These are phyloP conservation scores for Lasiurus cinereus DNA, from an alignment of 2,113 vertebrate species.

Conservation along the genomic window DNA sequence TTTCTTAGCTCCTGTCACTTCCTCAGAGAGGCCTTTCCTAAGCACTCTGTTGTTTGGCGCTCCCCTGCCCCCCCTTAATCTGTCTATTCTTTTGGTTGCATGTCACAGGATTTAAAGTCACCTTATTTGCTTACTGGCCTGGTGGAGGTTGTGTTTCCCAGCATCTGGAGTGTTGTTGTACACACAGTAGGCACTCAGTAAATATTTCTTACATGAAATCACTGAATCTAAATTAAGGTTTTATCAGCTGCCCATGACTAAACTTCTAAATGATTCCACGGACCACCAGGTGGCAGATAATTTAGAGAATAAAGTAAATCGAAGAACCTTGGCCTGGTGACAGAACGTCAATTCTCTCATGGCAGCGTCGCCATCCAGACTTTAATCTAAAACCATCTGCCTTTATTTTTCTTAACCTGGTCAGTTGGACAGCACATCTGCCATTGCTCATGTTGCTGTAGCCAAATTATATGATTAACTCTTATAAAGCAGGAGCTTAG, in stretches of 20 bases:
- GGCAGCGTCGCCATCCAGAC: conserved; percentile 61
- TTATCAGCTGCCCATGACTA: conserved; percentile 45
- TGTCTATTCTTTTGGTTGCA: background rate
- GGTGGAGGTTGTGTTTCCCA: background rate
- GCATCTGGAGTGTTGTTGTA: background rate
- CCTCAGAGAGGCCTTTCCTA: background rate
- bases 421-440: conserved; percentile 78
- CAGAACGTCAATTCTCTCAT: conserved; percentile 71
- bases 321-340: conserved; percentile 68
- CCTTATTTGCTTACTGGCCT: background rate
- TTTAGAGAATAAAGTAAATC: conserved; percentile 66
- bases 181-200: conserved; percentile 35
- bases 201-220: conserved; percentile 37
- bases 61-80: too few relatives aligned
- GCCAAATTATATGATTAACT: conserved; percentile 67
- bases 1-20: background rate
- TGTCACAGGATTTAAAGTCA: background rate
- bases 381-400: conserved; percentile 81
- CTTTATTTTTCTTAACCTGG: conserved; percentile 83
- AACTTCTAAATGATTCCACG: conserved; percentile 53
- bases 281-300: conserved; percentile 77
- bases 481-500: conserved; percentile 31
- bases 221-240: conserved; percentile 44
- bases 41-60: background rate
- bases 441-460: conserved; percentile 42